Evolutionary conservation across 2,113 vertebrate genomes (phyloP), one percentile per base, ranked within the genome.

Genomic region (Dasyprocta punctata): DNA sequence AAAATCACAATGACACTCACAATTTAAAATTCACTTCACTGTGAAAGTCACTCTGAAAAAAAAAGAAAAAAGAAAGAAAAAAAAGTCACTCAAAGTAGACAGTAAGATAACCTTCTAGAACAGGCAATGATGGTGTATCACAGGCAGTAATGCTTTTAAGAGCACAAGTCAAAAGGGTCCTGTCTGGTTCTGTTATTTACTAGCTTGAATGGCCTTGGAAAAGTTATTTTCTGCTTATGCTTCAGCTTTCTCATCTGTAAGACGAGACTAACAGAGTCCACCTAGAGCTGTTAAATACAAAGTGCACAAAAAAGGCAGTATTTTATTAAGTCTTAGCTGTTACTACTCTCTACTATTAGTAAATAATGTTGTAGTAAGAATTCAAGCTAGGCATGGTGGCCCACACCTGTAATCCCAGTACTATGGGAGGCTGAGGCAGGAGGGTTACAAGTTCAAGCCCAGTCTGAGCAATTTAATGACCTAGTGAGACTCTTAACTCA

Each of bases 11-110:
- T 19, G 77, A 58, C 47, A 24, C 61, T 63, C n/a, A 81, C 12
- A 95, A 89, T 63, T 94, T 90, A 95, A 92, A 96, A 86, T 89
- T 95, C 65, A 89, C 24, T 11, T 54, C 67, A 89, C 16, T 67
- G 10, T 17, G 19, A 93, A 95, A 92, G n/a, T 92, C 81, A 89
- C 13, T 88, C 63, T 85, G 73, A 44, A 86, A 92, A 54, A 52
- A 56, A 56, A 56, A 56, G 5, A 56, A 56, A 56, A 54, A 16
- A 54, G 52, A 54, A 54, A 54, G 16, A 54, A 54, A 92, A 94
- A 90, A 92, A 95, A 92, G n/a, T 90, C 81, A 91, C 11, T 85
- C 63, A 44, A 88, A 92, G 83, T 1, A 80, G 49, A 84, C 60
- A 65, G 26, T 56, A 92, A 92, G 80, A 83, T 61, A 44, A 94